Base-by-base conservation (phyloP, 2,888 invertebrate species). In the Cosmia trapezina region DNA sequence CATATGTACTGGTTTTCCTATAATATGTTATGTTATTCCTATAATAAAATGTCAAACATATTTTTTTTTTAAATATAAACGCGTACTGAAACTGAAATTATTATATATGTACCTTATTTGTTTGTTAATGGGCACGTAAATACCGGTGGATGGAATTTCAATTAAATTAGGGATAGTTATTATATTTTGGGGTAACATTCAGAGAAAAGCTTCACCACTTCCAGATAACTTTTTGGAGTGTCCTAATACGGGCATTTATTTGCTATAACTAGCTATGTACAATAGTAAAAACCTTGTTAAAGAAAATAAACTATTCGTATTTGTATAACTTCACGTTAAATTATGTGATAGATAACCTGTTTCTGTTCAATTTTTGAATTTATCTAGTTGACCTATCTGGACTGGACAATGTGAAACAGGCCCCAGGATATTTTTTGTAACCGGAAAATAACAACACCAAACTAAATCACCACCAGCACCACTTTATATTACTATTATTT, bases 1-100 rank as follows among this genome's bases (percentile, higher is more conserved):
- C 19, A n/a, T 28, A 57, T 33, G 45, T 28, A 53, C 37, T 71
- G 49, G 43, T 51, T 78, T 33, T 47, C n/a, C n/a, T n/a, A n/a
- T n/a, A n/a, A 54, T 70, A 37, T 49, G 33, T 41, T 41, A n/a
- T 71, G 45, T 28, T 76, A 43, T 56, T 7, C 28, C 12, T 53
- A 17, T 22, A 62, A 1, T 47, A 19, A 53, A 14, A 43, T 22
- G 56, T n/a, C 7, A n/a, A 37, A n/a, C 19, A 76, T n/a, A n/a
- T n/a, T 33, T 43, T 5, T n/a, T 2, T 51, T 51, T 33, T 37
- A 11, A n/a, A 51, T n/a, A 69, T 69, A 53, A 69, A n/a, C 9
- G 14, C 17, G 19, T 69, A 28, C 67, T 14, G 49, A 43, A 66
- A 41, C 57, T 41, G 5, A 47, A 45, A 33, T 28, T 19, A 28